Percentiles rank a stretch among this genome's conserved stretches.
These are phyloP conservation scores for Eumerus sabulonum DNA, from an alignment of 2,888 invertebrate species.

Conservation along the genomic window DNA sequence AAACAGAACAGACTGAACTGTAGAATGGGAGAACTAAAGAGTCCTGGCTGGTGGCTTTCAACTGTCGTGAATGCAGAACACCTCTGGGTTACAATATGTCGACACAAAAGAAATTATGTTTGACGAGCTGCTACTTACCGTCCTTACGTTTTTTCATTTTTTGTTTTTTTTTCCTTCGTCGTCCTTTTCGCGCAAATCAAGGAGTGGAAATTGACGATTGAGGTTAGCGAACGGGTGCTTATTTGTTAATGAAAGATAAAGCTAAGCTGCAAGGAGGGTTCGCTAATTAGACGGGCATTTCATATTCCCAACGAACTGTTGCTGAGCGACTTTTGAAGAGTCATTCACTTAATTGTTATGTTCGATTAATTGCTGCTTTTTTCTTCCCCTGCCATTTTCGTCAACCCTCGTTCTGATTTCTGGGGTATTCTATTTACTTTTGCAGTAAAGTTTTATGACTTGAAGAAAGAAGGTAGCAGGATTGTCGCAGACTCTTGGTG, in stretches of 20 bases:
- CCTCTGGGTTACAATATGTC: conserved; percentile 36
- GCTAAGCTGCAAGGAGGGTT: conserved; percentile 46
- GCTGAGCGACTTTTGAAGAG: conserved; percentile 42
- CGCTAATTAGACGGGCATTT: conserved; percentile 61
- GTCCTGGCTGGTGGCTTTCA: too few relatives aligned
- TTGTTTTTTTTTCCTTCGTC: conserved; percentile 1
- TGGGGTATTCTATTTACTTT: too few relatives aligned
- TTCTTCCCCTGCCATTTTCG: too few relatives aligned
- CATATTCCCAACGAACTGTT: conserved; percentile 52
- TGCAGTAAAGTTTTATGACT: too few relatives aligned
- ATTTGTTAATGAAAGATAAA: conserved; percentile 65
- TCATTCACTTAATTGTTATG: conserved; percentile 66
- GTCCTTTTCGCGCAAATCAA: conserved; percentile 45
- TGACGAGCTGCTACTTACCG: conserved; percentile 35
- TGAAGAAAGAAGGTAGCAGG: too few relatives aligned
- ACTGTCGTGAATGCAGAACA: too few relatives aligned
- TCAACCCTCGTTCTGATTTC: too few relatives aligned
- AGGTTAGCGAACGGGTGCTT: conserved; percentile 67
- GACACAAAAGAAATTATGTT: conserved; percentile 41
- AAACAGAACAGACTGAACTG: conserved; percentile 25
- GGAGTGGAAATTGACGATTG: conserved; percentile 63
- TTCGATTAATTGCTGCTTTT: conserved; percentile 15
- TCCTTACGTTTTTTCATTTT: conserved; percentile 6
- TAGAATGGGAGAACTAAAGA: conserved; percentile 2
- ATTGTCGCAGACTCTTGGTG: too few relatives aligned